Evolutionary conservation across 1,140 invertebrate species (phyloP).

Genomic region (Ceratosolen solmsi): DNA sequence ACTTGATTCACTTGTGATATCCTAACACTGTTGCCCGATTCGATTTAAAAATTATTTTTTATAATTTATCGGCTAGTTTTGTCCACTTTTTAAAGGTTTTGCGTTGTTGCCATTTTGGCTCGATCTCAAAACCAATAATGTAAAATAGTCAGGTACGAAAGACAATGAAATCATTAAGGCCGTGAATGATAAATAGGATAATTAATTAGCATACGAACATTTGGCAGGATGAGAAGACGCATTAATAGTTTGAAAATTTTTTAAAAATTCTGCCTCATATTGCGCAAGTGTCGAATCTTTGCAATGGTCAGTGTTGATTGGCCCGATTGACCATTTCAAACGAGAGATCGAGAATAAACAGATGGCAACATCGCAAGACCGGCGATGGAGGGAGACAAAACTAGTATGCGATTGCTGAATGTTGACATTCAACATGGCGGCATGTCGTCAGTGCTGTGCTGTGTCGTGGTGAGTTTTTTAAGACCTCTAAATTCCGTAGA

Average conservation of each 20-base stretch:
- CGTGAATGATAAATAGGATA: too few relatives aligned
- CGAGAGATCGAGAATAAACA: slow-evolving; percentile 20
- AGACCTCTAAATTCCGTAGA: slow-evolving; percentile 41
- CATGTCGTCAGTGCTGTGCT: slow-evolving; percentile 95
- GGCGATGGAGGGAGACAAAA: slow-evolving; percentile 51
- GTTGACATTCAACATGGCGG: slow-evolving; percentile 90
- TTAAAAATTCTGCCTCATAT: neutral
- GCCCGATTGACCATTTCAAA: slow-evolving; percentile 33
- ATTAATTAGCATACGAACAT: too few relatives aligned
- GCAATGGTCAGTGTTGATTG: neutral
- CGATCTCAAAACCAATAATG: neutral
- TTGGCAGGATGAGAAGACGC: too few relatives aligned
- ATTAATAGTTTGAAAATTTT: too few relatives aligned
- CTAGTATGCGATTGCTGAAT: slow-evolving; percentile 61
- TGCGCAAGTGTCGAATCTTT: slow-evolving; percentile 17
- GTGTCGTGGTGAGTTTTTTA: slow-evolving; percentile 85
- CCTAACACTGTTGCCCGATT: neutral
- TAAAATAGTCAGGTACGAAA: too few relatives aligned
- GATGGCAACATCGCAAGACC: slow-evolving; percentile 46
- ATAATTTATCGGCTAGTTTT: slow-evolving; percentile 10
- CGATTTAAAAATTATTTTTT: neutral
- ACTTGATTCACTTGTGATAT: too few relatives aligned
- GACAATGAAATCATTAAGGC: too few relatives aligned
- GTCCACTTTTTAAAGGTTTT: slow-evolving; percentile 36
- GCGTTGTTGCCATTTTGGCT: slow-evolving; percentile 22